phyloP scores from a whole-genome alignment of 1,140 invertebrate genomes.

The Bombus affinis region DNA sequence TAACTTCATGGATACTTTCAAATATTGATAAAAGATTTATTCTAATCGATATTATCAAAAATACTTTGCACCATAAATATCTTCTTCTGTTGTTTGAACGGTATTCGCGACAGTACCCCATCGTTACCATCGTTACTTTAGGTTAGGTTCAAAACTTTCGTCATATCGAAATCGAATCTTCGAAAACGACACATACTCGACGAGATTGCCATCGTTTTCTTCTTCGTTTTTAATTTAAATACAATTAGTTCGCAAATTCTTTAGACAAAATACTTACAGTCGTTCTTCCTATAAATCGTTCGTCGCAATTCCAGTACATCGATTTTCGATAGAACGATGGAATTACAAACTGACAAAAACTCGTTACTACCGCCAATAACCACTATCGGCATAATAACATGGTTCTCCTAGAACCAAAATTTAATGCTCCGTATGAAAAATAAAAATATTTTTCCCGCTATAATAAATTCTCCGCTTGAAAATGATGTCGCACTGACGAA shows the following conservation, averaged over 20 bases:
- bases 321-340: background rate
- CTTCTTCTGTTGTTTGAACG: background rate
- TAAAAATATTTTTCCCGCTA: background rate
- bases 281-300: background rate
- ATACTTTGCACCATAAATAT: background rate
- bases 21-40: background rate
- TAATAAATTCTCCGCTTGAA: background rate
- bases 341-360: background rate
- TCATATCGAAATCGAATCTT: background rate
- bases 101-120: background rate
- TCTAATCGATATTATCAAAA: slow-evolving; percentile 1
- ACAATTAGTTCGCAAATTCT: slow-evolving; percentile 12
- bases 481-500: no score
- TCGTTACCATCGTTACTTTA: background rate
- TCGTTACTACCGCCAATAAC: background rate
- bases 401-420: background rate
- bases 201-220: no score
- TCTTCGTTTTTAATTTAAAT: background rate
- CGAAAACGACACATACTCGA: background rate
- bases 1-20: background rate
- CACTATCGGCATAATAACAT: background rate
- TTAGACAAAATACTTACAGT: slow-evolving; percentile 23
- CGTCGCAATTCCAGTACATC: background rate
- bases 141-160: slow-evolving; percentile 4
- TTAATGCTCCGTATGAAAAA: no score